Base-by-base conservation (phyloP, 2,888 invertebrate species). In the Erebia aethiops region DNA sequence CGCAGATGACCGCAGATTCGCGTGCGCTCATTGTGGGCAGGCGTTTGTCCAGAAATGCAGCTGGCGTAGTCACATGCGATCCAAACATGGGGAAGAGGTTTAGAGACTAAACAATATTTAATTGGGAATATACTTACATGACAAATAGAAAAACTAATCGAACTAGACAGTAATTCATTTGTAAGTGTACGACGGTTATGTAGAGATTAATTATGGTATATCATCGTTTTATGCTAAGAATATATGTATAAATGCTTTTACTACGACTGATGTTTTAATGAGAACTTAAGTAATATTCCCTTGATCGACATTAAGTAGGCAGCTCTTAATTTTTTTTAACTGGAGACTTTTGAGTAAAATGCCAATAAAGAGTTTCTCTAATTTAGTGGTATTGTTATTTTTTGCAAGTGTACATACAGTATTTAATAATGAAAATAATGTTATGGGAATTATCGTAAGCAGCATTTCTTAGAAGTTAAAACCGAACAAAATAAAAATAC, bases 61-160 rank as follows among this genome's bases (percentile, higher is more conserved):
- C 69, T 85, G 88, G 76, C 83, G 87, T 18, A 86, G 87, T 13
- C 93, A 93, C 71, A 87, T 91, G 81, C 86, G 88, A 14, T 79
- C 80, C 0, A 84, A 83, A 60, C 84, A 84, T 62, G 78, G 77
- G 7, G 80, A 79, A 58, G 76, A 78, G 41, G 76, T 76, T 14
- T 79, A 75, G 66, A 35, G 35, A 35, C 35, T 35, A 35, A 35
- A 35, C 7, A 7, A 1, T 35, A 35, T 5, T 46, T 60, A 0
- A 16, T 8, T 51, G 5, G 41, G 0, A 18, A 49, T 46, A 61
- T 21, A 18, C 21, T 18, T 21, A 21, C 21, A 21, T 21, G 11
- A 21, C 13, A 58, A 26, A 26, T n/a, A 11, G 1, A n/a, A 43
- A 43, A 18, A 21, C 8, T 11, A 11, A 57, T 26, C 13, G 56